These are phyloP conservation scores for Homalodisca vitripennis DNA, from an alignment of 1,140 invertebrate species.

Conservation along the genomic window DNA sequence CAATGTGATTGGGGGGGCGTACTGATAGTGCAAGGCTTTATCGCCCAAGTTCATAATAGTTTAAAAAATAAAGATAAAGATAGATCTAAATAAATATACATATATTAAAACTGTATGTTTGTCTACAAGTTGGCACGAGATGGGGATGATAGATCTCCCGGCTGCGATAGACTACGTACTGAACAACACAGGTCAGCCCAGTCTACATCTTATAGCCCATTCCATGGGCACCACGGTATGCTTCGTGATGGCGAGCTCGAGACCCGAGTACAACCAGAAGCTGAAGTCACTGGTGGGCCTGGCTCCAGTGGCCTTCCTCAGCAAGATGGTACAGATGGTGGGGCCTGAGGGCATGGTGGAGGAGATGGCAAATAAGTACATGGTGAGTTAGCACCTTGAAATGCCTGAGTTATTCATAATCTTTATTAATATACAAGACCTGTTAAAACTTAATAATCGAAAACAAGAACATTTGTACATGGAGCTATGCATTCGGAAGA, in stretches of 20 bases:
- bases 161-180: constrained; percentile 72
- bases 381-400: too few relatives aligned
- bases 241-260: constrained; percentile 52
- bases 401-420: too few relatives aligned
- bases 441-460: too few relatives aligned
- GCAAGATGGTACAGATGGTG: background rate
- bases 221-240: constrained; percentile 62
- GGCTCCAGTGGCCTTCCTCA: constrained; percentile 50
- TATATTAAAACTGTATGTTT: too few relatives aligned
- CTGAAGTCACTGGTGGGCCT: constrained; percentile 50
- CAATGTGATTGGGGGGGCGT: too few relatives aligned
- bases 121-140: constrained; percentile 77
- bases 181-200: constrained; percentile 54
- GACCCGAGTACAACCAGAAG: constrained; percentile 55
- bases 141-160: constrained; percentile 73
- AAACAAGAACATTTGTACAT: too few relatives aligned
- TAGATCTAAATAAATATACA: too few relatives aligned
- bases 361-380: constrained; percentile 3
- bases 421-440: too few relatives aligned
- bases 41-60: too few relatives aligned
- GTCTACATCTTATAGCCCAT: constrained; percentile 68
- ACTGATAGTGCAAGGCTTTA: too few relatives aligned
- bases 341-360: background rate
- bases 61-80: too few relatives aligned
- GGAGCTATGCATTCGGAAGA: too few relatives aligned